Base-by-base conservation (phyloP, 2,113 vertebrate species). In the Lophotis ruficrista region DNA sequence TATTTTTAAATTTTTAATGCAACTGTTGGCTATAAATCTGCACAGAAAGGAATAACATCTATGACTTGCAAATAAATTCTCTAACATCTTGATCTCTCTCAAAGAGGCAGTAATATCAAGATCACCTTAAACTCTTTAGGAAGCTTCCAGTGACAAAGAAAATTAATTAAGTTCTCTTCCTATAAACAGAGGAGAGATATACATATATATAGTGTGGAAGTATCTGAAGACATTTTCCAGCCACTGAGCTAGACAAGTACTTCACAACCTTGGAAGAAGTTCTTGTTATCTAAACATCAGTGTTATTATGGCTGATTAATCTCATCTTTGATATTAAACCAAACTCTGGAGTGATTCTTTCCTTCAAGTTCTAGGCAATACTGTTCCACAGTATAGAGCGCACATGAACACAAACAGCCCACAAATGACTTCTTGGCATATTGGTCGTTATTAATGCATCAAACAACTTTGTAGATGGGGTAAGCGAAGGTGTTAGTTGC, bases 201-300 rank as follows among this genome's bases (percentile, higher is more conserved):
- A 41, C 10, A 81, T 80, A 82, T 38, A 93, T 80, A 91, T 69
- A 90, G 14, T 17, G 23, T 72, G 69, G 58, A 94, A 95, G n/a
- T 33, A 73, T 70, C 47, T 66, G 43, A 57, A 87, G 50, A 70
- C 41, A 83, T 90, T 88, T 91, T 76, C 30, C 51, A 88, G 78
- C 69, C 90, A 85, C 38, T 90, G 73, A 91, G 35, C 6, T 53
- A 53, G 20, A 56, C 24, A 87, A 87, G 41, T 72, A 71, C 96
- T 97, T 95, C 82, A 93, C 78, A 95, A 90, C 28, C 33, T 87
- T 77, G 70, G 65, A 92, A 92, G 33, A 83, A 65, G 33, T 60
- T 77, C 14, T 57, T 60, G 22, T 76, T 86, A 60, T 86, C 64
- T 81, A 76, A 96, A 94, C 50, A 90, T 19, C 72, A 68, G 10